phyloP scores from a whole-genome alignment of 1,140 invertebrate species.

The Drosophila rhopaloa region DNA sequence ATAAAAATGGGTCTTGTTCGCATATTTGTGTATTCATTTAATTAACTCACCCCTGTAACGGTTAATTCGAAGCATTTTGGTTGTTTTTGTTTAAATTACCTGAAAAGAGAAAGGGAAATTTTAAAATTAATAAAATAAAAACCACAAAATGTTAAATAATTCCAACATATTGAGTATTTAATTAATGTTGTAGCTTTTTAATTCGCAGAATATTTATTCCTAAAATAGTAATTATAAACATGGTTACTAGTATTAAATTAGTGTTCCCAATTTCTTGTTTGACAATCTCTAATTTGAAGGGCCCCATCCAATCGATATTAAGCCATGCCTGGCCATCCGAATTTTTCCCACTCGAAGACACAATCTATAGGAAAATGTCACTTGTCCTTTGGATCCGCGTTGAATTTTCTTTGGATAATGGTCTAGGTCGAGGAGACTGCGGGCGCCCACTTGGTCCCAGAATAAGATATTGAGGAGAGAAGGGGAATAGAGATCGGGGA shows the following conservation, averaged over 20 bases:
- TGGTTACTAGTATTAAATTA: not conserved
- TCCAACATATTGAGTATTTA: no score
- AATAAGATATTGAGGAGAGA: not conserved
- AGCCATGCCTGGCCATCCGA: not conserved
- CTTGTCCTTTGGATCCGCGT: conserved; percentile 7
- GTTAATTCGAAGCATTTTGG: conserved; percentile 66
- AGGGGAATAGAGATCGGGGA: conserved; percentile 15
- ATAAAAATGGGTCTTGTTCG: not conserved
- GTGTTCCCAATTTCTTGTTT: not conserved
- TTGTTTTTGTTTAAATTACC: conserved; percentile 49
- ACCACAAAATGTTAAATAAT: no score
- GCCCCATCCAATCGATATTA: not conserved
- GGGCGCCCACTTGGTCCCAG: conserved; percentile 55
- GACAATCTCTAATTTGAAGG: not conserved
- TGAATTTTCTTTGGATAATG: conserved; percentile 27
- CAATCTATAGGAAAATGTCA: conserved; percentile 49
- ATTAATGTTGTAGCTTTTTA: no score
- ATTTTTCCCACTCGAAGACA: not conserved
- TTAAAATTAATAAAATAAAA: no score
- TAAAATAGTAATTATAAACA: no score
- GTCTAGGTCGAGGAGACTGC: conserved; percentile 62
- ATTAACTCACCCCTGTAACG: conserved; percentile 66
- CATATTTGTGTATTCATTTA: not conserved
- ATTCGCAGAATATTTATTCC: no score
- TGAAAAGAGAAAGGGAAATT: conserved; percentile 45